A percentile compares a stretch with the other conserved stretches of the same genome.
Conservation (phyloP, 2,113 vertebrate genomes). For the Onychorhynchus coronatus region DNA sequence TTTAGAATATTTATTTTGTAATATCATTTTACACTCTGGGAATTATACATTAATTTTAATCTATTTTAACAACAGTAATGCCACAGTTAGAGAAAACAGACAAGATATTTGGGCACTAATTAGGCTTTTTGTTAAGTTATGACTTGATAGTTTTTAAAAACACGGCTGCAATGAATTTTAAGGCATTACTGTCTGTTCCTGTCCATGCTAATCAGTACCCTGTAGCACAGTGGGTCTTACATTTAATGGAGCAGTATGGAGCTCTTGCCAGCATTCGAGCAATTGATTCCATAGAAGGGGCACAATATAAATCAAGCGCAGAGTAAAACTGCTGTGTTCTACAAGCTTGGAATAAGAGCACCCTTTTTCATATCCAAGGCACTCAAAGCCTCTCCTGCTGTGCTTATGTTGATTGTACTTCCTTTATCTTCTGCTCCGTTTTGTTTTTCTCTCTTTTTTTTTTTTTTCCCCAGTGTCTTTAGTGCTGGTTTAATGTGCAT, state of each 20-base stretch:
- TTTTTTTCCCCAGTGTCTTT: not conserved
- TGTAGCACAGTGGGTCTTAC: constrained; percentile 37
- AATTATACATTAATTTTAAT: constrained; percentile 42
- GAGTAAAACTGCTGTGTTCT: constrained; percentile 34
- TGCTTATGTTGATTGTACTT: constrained; percentile 55
- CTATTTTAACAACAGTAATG: constrained; percentile 27
- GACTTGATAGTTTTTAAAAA: constrained; percentile 15
- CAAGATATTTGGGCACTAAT: constrained; percentile 25
- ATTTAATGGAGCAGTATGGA: not conserved
- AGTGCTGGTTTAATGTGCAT: not conserved
- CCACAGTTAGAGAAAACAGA: constrained; percentile 15
- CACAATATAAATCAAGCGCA: constrained; percentile 58
- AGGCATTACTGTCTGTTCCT: not conserved
- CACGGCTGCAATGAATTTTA: not conserved
- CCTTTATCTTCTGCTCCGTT: not conserved
- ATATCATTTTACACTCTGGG: constrained; percentile 33
- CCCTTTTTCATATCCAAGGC: constrained; percentile 26
- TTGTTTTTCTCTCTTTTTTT: not conserved
- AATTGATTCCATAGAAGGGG: constrained; percentile 59
- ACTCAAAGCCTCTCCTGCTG: constrained; percentile 43
- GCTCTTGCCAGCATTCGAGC: constrained; percentile 9
- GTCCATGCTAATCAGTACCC: constrained; percentile 33
- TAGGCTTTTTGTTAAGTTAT: constrained; percentile 21
- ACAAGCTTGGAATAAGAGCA: constrained; percentile 29
- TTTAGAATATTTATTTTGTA: constrained; percentile 49